A percentile compares a stretch with the other conserved stretches of the same genome.
These are phyloP conservation scores for Diplazon laetatorius DNA, from an alignment of 2,888 invertebrate species.

Conservation along the genomic window DNA sequence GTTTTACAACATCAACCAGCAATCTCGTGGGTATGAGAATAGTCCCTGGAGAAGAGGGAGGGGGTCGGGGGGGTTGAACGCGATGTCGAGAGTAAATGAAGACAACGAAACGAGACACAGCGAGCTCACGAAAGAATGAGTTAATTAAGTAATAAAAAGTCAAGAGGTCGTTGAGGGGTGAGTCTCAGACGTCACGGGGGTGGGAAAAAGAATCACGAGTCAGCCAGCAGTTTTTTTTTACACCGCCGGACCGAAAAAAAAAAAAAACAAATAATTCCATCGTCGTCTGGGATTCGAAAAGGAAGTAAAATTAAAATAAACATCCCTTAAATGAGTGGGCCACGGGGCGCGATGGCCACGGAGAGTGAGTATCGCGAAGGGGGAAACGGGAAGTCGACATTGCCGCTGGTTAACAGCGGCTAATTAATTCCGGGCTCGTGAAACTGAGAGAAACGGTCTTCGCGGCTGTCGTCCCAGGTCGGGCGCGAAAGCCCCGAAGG, in stretches of 20 bases:
- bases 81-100: slow-evolving; percentile 51
- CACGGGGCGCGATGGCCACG: slow-evolving; percentile 59
- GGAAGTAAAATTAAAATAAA: slow-evolving; percentile 80
- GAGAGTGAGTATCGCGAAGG: slow-evolving; percentile 30
- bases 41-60: background rate
- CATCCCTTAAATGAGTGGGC: slow-evolving; percentile 81
- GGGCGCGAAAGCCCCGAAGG: slow-evolving; percentile 58
- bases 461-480: slow-evolving; percentile 44
- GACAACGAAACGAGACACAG: slow-evolving; percentile 54
- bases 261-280: background rate
- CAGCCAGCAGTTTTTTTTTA: slow-evolving; percentile 38
- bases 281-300: slow-evolving; percentile 55
- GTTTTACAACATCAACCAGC: background rate
- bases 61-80: no score
- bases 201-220: slow-evolving; percentile 48
- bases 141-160: slow-evolving; percentile 81
- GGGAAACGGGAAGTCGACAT: slow-evolving; percentile 40
- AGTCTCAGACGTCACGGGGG: slow-evolving; percentile 21
- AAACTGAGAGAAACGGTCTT: slow-evolving; percentile 76
- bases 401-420: slow-evolving; percentile 74
- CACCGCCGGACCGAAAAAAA: no score
- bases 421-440: slow-evolving; percentile 80
- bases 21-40: slow-evolving; percentile 10
- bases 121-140: slow-evolving; percentile 70
- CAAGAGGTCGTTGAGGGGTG: slow-evolving; percentile 42